Percentiles rank a stretch among this genome's conserved stretches.
Conservation (phyloP, 2,888 invertebrate species). For the Amphiduros pacificus region DNA sequence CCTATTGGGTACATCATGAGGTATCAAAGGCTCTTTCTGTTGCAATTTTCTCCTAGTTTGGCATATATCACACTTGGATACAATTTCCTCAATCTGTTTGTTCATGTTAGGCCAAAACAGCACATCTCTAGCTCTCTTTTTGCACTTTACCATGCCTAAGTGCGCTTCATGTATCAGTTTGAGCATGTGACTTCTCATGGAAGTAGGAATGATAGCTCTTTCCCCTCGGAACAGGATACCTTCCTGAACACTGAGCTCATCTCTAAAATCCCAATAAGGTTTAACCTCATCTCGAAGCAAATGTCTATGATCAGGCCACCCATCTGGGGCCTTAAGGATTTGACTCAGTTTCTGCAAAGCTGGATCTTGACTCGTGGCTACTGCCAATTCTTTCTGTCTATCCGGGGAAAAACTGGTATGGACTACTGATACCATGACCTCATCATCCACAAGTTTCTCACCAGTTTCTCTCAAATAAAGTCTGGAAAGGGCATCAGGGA, state of each 20-base stretch:
- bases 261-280: conserved; percentile 21
- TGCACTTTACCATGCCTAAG: conserved; percentile 20
- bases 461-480: neutral
- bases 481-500: conserved; percentile 2
- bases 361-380: neutral
- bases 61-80: conserved; percentile 13
- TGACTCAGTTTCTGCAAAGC: too few relatives aligned
- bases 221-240: conserved; percentile 17
- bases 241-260: neutral
- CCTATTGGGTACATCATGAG: conserved; percentile 16
- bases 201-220: conserved; percentile 15
- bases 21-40: conserved; percentile 19
- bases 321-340: neutral
- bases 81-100: conserved; percentile 22
- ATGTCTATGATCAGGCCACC: neutral
- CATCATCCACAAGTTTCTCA: neutral
- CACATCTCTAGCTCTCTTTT: conserved; percentile 20
- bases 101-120: conserved; percentile 29
- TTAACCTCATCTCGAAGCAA: conserved; percentile 14
- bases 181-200: conserved; percentile 9
- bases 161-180: conserved; percentile 16
- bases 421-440: too few relatives aligned
- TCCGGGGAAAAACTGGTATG: neutral
- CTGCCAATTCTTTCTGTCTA: conserved; percentile 6
- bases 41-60: neutral